Conservation (phyloP, 2,888 invertebrate species). For the Keiferia lycopersicella region DNA sequence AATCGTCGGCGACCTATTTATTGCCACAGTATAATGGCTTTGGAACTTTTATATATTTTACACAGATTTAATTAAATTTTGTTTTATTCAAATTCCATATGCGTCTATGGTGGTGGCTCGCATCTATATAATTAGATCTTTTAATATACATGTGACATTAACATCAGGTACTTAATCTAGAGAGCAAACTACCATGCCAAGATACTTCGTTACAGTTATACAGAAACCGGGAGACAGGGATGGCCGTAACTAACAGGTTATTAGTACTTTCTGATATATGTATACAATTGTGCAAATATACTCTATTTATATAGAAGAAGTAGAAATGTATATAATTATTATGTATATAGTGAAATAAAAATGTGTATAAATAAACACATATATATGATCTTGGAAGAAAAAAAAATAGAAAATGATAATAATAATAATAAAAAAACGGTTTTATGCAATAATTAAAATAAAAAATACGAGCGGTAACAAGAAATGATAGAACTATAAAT, state of each 20-base stretch:
- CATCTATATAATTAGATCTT: slow-evolving; percentile 43
- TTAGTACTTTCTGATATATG: slow-evolving; percentile 45
- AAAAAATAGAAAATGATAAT: neutral
- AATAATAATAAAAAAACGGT: neutral
- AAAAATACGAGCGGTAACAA: neutral
- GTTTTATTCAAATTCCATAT: slow-evolving; percentile 60
- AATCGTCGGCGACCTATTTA: slow-evolving; percentile 45
- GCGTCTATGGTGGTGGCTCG: slow-evolving; percentile 65
- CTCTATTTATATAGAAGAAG: slow-evolving; percentile 1
- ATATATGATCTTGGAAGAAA: neutral
- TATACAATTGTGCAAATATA: slow-evolving; percentile 60
- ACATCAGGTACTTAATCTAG: slow-evolving; percentile 55
- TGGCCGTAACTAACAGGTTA: slow-evolving; percentile 48
- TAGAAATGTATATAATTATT: slow-evolving; percentile 1
- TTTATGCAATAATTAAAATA: neutral
- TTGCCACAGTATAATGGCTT: slow-evolving; percentile 44
- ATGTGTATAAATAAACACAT: too few relatives aligned
- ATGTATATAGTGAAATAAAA: too few relatives aligned
- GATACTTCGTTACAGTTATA: slow-evolving; percentile 49
- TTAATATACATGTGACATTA: slow-evolving; percentile 46
- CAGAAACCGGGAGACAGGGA: slow-evolving; percentile 69
- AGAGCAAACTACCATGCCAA: slow-evolving; percentile 66
- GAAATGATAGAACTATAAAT: neutral
- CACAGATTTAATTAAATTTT: slow-evolving; percentile 38
- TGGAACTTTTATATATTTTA: slow-evolving; percentile 33